Evolutionary conservation across 2,797 vertebrate species (phyloP), one percentile per base, ranked within the genome.

Genomic region (Synanceia verrucosa): DNA sequence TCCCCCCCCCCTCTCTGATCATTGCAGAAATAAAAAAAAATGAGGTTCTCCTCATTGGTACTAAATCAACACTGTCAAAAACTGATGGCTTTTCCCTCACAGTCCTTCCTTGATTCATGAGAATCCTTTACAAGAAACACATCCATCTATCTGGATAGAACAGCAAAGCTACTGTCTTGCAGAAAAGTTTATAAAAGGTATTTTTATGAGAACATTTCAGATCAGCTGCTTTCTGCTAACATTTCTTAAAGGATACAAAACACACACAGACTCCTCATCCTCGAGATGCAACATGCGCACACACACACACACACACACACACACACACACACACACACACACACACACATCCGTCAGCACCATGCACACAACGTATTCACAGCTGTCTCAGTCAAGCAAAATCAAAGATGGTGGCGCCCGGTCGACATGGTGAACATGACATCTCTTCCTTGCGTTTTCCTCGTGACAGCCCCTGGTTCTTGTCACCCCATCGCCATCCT

Each of bases 381-480:
- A 77, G 79, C 82, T 87, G 87, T 84, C 81, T 88, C 47, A 29
- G 58, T 48, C 0, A 3, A 64, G 70, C 26, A 78, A 79, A 85
- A 80, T 89, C 84, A 87, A 88, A 89, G 73, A 85, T 62, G 75
- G 80, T 69, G 81, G 81, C 48, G 65, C 60, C 77, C 44, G 34
- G 67, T 65, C 47, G 41, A 85, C 76, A 39, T 36, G 83, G 70
- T 39, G 37, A 82, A 83, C 70, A 76, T 72, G 79, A 87, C 80
- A 83, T 83, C 78, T 73, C 57, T 65, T 88, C 84, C 60, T 78
- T 52, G 77, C 24, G 12, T 75, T 83, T 78, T 68, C 75, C 58
- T 78, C 71, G 51, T 86, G 87, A 91, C 88, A 88, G 88, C 75
- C 82, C 55, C 90, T 93, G 92, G 75, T 91, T 92, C 85, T 85